Evolutionary conservation across 2,113 vertebrate genomes (phyloP).

Genomic region (Paratilapia polleni): DNA sequence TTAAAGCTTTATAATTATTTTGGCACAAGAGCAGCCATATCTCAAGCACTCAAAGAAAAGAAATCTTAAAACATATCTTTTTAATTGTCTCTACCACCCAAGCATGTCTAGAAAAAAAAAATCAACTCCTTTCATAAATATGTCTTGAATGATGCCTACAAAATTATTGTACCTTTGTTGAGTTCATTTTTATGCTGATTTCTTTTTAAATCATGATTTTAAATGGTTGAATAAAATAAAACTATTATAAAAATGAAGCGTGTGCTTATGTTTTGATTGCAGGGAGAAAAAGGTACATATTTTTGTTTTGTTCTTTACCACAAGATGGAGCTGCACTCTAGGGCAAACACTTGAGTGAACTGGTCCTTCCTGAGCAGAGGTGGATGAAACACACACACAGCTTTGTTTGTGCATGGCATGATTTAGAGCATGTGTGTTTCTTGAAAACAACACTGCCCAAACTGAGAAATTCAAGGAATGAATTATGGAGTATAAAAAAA

Average conservation of each 20-base stretch:
- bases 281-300: neutral
- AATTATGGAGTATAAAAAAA: neutral
- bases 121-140: neutral
- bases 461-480: neutral
- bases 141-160: slow-evolving; percentile 28
- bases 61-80: slow-evolving; percentile 18
- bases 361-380: neutral
- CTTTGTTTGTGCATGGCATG: neutral
- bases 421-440: neutral
- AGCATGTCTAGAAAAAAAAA: slow-evolving; percentile 22
- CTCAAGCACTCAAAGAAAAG: neutral
- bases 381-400: neutral
- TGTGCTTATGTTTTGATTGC: neutral
- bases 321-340: slow-evolving; percentile 44
- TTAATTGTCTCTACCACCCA: slow-evolving; percentile 2
- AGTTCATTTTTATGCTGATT: slow-evolving; percentile 63
- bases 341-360: neutral
- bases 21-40: neutral
- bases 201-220: slow-evolving; percentile 65
- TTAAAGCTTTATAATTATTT: neutral
- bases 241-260: slow-evolving; percentile 8
- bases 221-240: slow-evolving; percentile 67
- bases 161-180: slow-evolving; percentile 49
- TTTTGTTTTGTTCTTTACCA: slow-evolving; percentile 13
- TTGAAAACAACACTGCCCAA: neutral